phyloP scores from a whole-genome alignment of 2,888 invertebrate genomes.

The Odontomyia ornata region DNA sequence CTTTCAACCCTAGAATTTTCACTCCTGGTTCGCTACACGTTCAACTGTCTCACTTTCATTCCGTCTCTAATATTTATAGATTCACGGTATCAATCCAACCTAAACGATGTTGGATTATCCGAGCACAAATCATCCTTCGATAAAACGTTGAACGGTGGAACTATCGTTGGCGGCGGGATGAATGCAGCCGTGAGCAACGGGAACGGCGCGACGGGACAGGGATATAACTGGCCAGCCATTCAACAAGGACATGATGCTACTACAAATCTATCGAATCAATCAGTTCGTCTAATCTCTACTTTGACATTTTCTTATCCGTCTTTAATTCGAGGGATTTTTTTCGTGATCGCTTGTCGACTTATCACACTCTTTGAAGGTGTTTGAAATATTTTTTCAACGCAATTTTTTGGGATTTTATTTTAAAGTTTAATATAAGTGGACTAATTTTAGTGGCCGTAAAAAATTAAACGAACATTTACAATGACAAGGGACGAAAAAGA shows the following conservation, averaged over 20 bases:
- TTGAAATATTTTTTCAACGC: neutral
- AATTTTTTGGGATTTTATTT: neutral
- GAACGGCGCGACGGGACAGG: neutral
- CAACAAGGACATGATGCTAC: constrained; percentile 38
- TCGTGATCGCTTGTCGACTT: neutral
- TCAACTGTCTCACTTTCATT: neutral
- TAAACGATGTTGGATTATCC: constrained; percentile 82
- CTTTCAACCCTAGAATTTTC: too few relatives aligned
- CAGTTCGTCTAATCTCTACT: constrained; percentile 34
- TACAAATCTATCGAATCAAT: constrained; percentile 38
- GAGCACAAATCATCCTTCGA: constrained; percentile 72
- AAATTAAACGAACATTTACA: too few relatives aligned
- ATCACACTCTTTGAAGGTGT: neutral
- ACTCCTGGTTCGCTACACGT: neutral
- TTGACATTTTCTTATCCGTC: constrained; percentile 32
- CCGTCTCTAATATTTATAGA: constrained; percentile 64
- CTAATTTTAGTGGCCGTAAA: too few relatives aligned
- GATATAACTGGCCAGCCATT: constrained; percentile 44
- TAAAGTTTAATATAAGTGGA: too few relatives aligned
- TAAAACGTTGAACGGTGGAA: constrained; percentile 56
- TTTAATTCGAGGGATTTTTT: constrained; percentile 33
- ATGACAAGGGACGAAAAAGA: neutral
- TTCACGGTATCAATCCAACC: constrained; percentile 77
- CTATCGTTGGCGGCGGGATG: neutral
- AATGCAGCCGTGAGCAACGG: neutral